Evolutionary conservation across 2,113 vertebrate species (phyloP).

Genomic region (Pachypanchax playfairii): DNA sequence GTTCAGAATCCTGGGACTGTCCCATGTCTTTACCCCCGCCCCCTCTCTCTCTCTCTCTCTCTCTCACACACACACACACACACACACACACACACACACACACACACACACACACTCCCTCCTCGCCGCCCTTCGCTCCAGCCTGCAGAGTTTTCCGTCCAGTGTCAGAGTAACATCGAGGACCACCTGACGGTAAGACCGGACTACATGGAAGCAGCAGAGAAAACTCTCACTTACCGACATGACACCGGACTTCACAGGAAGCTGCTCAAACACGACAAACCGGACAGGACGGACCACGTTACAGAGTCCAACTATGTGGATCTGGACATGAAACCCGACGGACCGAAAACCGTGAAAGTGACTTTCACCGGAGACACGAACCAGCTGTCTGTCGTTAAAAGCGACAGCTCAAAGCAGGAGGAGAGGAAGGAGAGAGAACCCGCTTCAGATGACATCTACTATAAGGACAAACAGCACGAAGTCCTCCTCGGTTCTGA

Average conservation of each 20-base stretch:
- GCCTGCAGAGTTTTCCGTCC: constrained; percentile 73
- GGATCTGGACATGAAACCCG: constrained; percentile 76
- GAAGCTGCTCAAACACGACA: constrained; percentile 64
- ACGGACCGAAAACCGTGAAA: constrained; percentile 67
- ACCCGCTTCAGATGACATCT: constrained; percentile 20
- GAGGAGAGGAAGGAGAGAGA: constrained; percentile 7
- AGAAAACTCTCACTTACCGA: constrained; percentile 74
- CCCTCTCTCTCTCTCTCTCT: background rate
- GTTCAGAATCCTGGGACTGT: constrained; percentile 28
- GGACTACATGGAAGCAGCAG: constrained; percentile 81
- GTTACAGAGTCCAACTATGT: constrained; percentile 78
- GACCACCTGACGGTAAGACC: constrained; percentile 68
- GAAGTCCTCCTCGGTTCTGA: constrained; percentile 22
- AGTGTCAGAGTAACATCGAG: constrained; percentile 74
- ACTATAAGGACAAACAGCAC: constrained; percentile 37
- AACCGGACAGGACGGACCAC: constrained; percentile 40
- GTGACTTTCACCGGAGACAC: constrained; percentile 77
- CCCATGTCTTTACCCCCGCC: background rate
- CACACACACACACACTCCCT: background rate
- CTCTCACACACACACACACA: constrained; percentile 1
- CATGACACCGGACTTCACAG: constrained; percentile 71
- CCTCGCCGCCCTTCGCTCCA: constrained; percentile 11
- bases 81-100: background rate
- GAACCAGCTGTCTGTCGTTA: constrained; percentile 72
- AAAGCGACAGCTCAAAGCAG: constrained; percentile 58